Conservation (phyloP, 2,113 vertebrate species). For the Nothocercus julius region DNA sequence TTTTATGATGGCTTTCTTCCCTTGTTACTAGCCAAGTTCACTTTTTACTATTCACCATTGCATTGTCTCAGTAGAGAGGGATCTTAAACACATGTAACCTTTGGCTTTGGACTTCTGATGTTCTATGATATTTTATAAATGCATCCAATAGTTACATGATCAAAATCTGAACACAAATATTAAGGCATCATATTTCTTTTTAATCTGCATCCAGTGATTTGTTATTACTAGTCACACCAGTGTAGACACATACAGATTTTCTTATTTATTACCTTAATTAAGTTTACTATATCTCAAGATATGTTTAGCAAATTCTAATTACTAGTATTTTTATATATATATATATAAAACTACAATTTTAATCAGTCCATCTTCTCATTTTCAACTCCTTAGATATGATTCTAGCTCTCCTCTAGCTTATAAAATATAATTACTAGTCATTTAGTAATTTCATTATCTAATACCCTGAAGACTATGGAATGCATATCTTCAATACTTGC, state of each 20-base stretch:
- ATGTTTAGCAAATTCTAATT: conserved; percentile 35
- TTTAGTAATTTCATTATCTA: conserved; percentile 55
- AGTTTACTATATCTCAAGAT: not conserved
- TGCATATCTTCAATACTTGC: conserved; percentile 17
- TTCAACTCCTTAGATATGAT: conserved; percentile 11
- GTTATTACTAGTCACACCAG: not conserved
- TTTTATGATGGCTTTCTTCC: not conserved
- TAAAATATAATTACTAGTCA: conserved; percentile 57
- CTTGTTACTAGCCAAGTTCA: not conserved
- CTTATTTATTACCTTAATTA: conserved; percentile 7
- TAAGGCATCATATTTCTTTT: not conserved
- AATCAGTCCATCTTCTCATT: conserved; percentile 29
- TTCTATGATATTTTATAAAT: not conserved
- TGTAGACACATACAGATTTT: not conserved
- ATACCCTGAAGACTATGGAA: conserved; percentile 26
- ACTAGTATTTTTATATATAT: conserved; percentile 7
- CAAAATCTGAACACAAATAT: not conserved
- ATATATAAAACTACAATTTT: not conserved
- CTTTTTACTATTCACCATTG: not conserved
- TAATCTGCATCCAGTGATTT: not conserved
- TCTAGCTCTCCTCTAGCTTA: conserved; percentile 35
- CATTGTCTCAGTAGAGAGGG: not conserved
- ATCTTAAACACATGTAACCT: not conserved
- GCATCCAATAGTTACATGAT: not conserved
- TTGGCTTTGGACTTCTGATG: not conserved